These are phyloP conservation scores for Empis stercorea DNA, from an alignment of 2,888 invertebrate genomes.

Conservation along the genomic window DNA sequence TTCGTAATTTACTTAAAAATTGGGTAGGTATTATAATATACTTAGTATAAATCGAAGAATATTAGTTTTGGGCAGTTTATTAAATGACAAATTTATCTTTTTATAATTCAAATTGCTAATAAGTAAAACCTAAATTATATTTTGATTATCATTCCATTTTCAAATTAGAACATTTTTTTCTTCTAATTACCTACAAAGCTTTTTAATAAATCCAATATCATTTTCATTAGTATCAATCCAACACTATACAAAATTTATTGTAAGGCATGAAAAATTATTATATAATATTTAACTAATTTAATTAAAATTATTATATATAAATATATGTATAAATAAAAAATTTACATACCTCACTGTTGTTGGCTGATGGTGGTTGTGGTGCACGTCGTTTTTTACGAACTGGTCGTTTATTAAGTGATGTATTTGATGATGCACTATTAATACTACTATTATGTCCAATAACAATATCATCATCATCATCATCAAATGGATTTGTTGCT, in stretches of 20 bases:
- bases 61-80: too few relatives aligned
- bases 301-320: not conserved
- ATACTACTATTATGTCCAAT: slow-evolving; percentile 5
- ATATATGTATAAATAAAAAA: not conserved
- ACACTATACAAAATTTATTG: not conserved
- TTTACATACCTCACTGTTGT: not conserved
- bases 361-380: slow-evolving; percentile 40
- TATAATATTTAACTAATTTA: too few relatives aligned
- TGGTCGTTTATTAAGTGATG: slow-evolving; percentile 35
- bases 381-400: slow-evolving; percentile 52
- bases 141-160: not conserved
- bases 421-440: slow-evolving; percentile 14
- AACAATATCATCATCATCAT: slow-evolving; percentile 26
- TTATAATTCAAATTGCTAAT: too few relatives aligned
- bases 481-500: slow-evolving; percentile 42
- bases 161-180: not conserved
- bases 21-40: too few relatives aligned
- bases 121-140: too few relatives aligned
- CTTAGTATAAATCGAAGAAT: too few relatives aligned
- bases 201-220: not conserved
- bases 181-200: not conserved
- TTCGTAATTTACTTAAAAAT: too few relatives aligned
- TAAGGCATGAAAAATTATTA: not conserved
- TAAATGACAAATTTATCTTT: too few relatives aligned
- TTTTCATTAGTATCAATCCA: not conserved